Evolutionary conservation across 2,113 vertebrate genomes (phyloP).

Genomic region (Eira barbara): DNA sequence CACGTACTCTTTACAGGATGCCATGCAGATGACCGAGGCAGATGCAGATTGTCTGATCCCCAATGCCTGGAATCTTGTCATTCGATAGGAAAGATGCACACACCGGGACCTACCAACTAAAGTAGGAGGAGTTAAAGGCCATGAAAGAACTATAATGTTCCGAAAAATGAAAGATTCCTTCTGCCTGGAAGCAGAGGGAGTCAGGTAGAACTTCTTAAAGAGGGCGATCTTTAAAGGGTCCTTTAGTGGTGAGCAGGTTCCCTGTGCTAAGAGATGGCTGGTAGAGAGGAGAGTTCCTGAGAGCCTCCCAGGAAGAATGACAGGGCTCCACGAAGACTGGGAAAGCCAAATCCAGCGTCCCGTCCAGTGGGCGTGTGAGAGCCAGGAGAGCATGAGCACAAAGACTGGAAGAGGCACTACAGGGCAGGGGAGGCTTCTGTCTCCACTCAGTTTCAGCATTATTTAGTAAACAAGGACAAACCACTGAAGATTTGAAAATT

Average conservation of each 20-base stretch:
- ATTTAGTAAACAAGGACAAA: background rate
- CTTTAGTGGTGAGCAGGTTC: background rate
- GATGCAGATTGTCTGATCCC: background rate
- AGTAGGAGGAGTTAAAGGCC: background rate
- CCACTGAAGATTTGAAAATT: background rate
- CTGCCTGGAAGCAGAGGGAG: background rate
- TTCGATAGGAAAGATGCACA: background rate
- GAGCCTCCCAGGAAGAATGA: background rate
- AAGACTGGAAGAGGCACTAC: background rate
- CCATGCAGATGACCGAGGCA: background rate
- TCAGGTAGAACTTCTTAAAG: background rate
- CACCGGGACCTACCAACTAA: background rate
- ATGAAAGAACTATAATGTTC: background rate
- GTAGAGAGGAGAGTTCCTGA: background rate
- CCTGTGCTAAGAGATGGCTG: background rate
- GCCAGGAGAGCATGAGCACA: rapidly evolving
- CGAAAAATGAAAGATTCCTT: background rate
- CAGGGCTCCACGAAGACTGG: background rate
- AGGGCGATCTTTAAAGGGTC: background rate
- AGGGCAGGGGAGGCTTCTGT: background rate
- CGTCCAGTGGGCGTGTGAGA: background rate
- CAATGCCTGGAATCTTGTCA: background rate
- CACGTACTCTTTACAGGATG: background rate
- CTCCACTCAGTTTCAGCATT: background rate
- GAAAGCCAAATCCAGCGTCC: background rate